phyloP scores from a whole-genome alignment of 2,888 invertebrate species.

The Rotaria macrura region DNA sequence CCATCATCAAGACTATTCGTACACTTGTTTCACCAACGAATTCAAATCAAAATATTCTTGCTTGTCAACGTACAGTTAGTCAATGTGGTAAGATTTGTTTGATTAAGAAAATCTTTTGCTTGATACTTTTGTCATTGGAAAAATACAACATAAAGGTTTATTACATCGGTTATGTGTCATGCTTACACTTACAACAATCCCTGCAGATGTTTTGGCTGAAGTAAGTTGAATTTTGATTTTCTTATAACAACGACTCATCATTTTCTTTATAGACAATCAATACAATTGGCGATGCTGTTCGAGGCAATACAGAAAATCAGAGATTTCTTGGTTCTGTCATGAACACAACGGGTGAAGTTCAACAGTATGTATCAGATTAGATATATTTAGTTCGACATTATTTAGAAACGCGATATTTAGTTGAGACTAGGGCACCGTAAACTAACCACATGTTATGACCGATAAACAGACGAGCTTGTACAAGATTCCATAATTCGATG shows the following conservation, averaged over 20 bases:
- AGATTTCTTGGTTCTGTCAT: constrained; percentile 75
- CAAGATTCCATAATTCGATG: too few species aligned
- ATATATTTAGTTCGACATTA: too few species aligned
- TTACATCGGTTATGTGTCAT: constrained; percentile 73
- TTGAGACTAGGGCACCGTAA: too few species aligned
- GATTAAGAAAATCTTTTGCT: too few species aligned
- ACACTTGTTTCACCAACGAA: constrained; percentile 85
- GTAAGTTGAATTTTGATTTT: constrained; percentile 36
- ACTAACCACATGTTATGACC: too few species aligned
- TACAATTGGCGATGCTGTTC: constrained; percentile 81
- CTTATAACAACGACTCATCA: too few species aligned
- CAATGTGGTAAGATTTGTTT: constrained; percentile 58
- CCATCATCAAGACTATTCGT: constrained; percentile 57
- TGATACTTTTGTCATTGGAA: too few species aligned
- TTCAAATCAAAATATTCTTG: constrained; percentile 64
- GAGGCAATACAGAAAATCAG: constrained; percentile 79
- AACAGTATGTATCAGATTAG: not conserved
- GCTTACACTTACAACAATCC: constrained; percentile 87
- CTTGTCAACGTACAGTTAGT: constrained; percentile 79
- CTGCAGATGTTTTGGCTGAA: constrained; percentile 86
- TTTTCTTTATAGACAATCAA: constrained; percentile 62
- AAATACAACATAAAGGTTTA: constrained; percentile 51
- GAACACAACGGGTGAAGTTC: constrained; percentile 53
- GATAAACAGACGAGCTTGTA: too few species aligned
- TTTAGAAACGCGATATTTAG: too few species aligned